A percentile compares a stretch with the other conserved stretches of the same genome.
These are phyloP conservation scores for Platyscapa corneri DNA, from an alignment of 1,140 invertebrate genomes.

Conservation along the genomic window DNA sequence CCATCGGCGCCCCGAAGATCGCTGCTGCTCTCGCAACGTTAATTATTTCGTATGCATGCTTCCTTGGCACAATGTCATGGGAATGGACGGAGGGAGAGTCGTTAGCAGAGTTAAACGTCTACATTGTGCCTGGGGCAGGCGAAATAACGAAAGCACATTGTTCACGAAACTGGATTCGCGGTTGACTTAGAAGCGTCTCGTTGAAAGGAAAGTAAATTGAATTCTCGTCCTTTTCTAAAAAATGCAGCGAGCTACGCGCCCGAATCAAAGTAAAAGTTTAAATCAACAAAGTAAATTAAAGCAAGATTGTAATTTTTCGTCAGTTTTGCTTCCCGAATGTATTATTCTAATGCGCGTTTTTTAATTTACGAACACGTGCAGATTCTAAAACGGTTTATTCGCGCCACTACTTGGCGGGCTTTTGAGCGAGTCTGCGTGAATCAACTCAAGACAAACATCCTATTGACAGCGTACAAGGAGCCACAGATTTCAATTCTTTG, in stretches of 20 bases:
- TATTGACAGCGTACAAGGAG: neutral
- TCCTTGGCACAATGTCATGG: slow-evolving; percentile 2
- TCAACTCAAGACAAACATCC: neutral
- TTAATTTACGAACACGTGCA: too few species aligned
- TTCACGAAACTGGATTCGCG: neutral
- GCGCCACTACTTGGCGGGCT: too few species aligned
- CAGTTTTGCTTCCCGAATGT: too few species aligned
- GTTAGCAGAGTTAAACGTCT: neutral
- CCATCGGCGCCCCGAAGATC: neutral
- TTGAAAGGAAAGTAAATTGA: too few species aligned
- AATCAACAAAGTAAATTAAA: too few species aligned
- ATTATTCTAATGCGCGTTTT: too few species aligned
- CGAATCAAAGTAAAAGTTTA: too few species aligned
- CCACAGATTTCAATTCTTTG: neutral
- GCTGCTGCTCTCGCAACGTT: neutral
- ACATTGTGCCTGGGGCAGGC: neutral
- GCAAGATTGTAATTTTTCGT: too few species aligned
- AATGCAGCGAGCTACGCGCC: neutral
- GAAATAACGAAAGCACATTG: neutral
- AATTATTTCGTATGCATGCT: neutral
- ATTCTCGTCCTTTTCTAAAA: too few species aligned
- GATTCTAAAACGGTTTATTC: too few species aligned
- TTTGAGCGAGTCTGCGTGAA: too few species aligned
- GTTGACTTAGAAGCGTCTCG: too few species aligned
- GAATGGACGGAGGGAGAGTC: neutral